Evolutionary conservation across 2,888 invertebrate genomes (phyloP).

Genomic region (Lycaena phlaeas): DNA sequence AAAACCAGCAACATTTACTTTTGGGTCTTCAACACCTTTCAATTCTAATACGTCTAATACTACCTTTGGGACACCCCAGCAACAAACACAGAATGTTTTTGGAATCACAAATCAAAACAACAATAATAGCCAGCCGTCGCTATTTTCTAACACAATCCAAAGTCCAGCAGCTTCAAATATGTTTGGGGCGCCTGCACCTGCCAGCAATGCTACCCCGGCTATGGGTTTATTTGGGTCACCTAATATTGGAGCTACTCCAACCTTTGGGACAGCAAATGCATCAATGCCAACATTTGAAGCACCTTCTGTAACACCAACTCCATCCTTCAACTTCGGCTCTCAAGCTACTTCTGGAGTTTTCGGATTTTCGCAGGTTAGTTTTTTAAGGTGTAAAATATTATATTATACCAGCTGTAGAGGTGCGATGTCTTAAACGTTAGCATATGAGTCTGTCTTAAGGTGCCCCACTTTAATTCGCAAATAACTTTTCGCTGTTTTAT

Average conservation of each 20-base stretch:
- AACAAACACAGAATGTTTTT: conserved; percentile 29
- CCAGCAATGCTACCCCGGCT: conserved; percentile 24
- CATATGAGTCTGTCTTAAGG: no score
- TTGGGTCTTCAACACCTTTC: conserved; percentile 35
- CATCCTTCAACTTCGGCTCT: conserved; percentile 44
- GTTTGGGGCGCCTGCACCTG: conserved; percentile 32
- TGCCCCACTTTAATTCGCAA: no score
- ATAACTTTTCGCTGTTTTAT: no score
- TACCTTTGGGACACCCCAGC: conserved; percentile 28
- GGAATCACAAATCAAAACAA: conserved; percentile 32
- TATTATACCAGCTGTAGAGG: no score
- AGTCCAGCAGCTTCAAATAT: conserved; percentile 29
- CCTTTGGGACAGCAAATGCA: conserved; percentile 35
- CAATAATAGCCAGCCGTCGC: conserved; percentile 26
- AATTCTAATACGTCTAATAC: conserved; percentile 20
- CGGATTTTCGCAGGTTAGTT: conserved; percentile 50
- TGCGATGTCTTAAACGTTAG: no score
- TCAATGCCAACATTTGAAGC: conserved; percentile 37
- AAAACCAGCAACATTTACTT: conserved; percentile 38
- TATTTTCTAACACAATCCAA: conserved; percentile 32
- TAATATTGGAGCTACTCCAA: conserved; percentile 25
- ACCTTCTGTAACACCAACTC: conserved; percentile 28
- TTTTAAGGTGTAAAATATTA: not conserved
- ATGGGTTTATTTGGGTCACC: conserved; percentile 36
- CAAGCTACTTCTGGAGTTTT: conserved; percentile 31